Base-by-base conservation (phyloP, 2,113 vertebrate genomes). In the Pangasianodon hypophthalmus region DNA sequence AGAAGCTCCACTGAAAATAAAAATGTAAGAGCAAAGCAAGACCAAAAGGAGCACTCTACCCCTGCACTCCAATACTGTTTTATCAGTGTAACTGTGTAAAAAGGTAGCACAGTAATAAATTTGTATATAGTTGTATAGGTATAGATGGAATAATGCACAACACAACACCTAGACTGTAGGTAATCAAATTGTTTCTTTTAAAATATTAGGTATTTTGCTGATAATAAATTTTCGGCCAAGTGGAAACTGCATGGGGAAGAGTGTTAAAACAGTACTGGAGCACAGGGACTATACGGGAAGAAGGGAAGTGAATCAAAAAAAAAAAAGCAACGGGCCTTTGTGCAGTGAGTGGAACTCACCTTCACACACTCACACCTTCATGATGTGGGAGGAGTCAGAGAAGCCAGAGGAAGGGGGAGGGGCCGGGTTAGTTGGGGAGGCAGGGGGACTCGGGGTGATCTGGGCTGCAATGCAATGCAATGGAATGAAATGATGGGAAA, bases 341-440 rank as follows among this genome's bases (percentile, higher is more conserved):
- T 87, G 91, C 77, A 86, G 52, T 89, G 82, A 91, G 91, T 24
- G 83, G 89, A 37, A 95, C 98, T 99, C 97, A 99, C 98, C 96
- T 97, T 90, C 80, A 92, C 95, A 93, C 93, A 94, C 94, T 98
- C 96, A 98, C 96, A 97, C 97, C 96, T 96, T 97, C 98, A 98
- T 97, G 96, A 96, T 95, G 95, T 97, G 96, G 96, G 96, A 96
- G 93, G 93, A 95, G 95, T 97, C 97, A 94, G 96, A 92, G 93
- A 93, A 95, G 93, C 98, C 97, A 94, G 97, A 96, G 94, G 96
- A 89, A 94, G 96, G 95, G 96, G 96, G 94, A 94, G 97, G 96
- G 96, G 95, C 95, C 96, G 93, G 96, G 96, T 96, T 97, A 91
- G 96, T 97, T 91, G 97, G 97, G 96, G 97, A 97, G 92, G 96